These are phyloP conservation scores for Boloria euphrosyne DNA, from an alignment of 2,888 invertebrate genomes.

Conservation along the genomic window DNA sequence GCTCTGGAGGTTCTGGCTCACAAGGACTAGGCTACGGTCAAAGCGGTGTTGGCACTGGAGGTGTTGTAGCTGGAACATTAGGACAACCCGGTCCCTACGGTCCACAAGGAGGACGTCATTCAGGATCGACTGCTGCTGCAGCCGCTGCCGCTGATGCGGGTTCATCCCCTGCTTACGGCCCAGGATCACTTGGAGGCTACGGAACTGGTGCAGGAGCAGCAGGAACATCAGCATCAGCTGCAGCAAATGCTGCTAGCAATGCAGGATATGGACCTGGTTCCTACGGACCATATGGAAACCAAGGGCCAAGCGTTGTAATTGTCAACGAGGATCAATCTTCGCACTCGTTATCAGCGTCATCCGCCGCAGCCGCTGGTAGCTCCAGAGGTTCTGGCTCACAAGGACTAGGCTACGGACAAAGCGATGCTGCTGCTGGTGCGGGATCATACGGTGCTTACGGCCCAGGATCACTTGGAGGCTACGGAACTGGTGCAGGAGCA, in stretches of 20 bases:
- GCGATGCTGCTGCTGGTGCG: neutral
- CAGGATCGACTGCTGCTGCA: neutral
- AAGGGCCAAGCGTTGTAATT: slow-evolving; percentile 29
- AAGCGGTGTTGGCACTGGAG: neutral
- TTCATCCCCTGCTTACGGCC: neutral
- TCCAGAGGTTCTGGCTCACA: neutral
- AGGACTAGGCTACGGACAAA: too few species aligned
- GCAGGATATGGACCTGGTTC: neutral
- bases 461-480: neutral
- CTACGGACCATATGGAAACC: neutral
- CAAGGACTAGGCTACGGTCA: neutral
- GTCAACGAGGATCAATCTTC: slow-evolving; percentile 28
- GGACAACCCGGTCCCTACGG: neutral
- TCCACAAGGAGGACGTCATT: neutral
- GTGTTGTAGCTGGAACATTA: neutral
- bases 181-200: neutral
- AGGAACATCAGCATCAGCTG: neutral
- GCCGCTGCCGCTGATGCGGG: neutral
- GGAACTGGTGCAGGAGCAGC: neutral
- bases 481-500: neutral
- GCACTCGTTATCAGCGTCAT: neutral
- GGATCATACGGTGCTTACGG: neutral
- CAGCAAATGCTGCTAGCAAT: slow-evolving; percentile 6
- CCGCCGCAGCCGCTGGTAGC: neutral
- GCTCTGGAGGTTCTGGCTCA: neutral